These are phyloP conservation scores for Cryptoprocta ferox DNA, from an alignment of 2,797 vertebrate genomes.

Conservation along the genomic window DNA sequence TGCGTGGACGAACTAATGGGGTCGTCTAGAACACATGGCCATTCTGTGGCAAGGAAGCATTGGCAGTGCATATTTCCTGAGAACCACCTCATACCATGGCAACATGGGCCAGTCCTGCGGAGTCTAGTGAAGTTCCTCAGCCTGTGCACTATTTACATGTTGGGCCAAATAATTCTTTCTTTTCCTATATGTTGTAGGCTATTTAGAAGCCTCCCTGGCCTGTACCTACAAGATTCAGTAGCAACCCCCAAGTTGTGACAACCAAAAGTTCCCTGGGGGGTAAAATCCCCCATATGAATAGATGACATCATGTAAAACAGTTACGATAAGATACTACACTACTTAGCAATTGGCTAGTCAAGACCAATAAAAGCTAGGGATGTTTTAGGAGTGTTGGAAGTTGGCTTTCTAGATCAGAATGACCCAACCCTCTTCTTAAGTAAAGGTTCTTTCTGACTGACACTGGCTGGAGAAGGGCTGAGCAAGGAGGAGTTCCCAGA, in stretches of 20 bases:
- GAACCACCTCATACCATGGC: not conserved
- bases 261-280: not conserved
- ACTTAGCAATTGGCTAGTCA: no score
- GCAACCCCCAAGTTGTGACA: not conserved
- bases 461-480: not conserved
- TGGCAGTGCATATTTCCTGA: not conserved
- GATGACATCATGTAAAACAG: not conserved
- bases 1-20: not conserved
- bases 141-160: not conserved
- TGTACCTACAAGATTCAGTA: not conserved
- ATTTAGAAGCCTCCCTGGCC: not conserved
- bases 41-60: not conserved
- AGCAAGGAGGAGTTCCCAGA: not conserved
- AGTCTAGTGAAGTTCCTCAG: not conserved
- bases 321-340: not conserved
- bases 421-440: not conserved
- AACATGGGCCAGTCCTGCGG: not conserved
- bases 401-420: not conserved
- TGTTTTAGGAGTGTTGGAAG: not conserved
- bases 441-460: not conserved
- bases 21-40: not conserved
- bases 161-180: not conserved
- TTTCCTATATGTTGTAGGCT: not conserved
- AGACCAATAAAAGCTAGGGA: not conserved
- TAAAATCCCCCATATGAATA: not conserved